These are phyloP conservation scores for Eutolmus rufibarbis DNA, from an alignment of 2,888 invertebrate genomes.

Conservation along the genomic window DNA sequence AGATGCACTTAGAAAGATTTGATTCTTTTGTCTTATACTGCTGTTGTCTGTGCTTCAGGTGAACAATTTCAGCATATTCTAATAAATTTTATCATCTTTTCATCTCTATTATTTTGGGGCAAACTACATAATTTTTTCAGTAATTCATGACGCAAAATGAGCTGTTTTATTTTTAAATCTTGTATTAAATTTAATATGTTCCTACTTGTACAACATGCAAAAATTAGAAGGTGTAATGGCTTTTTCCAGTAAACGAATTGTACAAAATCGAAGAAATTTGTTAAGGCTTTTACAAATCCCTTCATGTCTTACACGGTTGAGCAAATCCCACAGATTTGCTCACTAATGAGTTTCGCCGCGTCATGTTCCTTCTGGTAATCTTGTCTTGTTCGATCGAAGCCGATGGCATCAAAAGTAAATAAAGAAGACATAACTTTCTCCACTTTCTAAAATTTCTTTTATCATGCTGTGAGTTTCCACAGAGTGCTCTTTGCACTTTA, in stretches of 20 bases:
- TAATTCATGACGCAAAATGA: no score
- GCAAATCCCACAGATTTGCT: neutral
- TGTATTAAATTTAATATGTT: neutral
- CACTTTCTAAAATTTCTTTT: slow-evolving; percentile 38
- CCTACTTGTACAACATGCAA: neutral
- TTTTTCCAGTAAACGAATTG: neutral
- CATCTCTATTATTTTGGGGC: no score
- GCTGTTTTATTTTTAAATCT: no score
- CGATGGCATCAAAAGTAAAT: slow-evolving; percentile 12
- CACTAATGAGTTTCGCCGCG: neutral
- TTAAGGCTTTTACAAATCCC: neutral
- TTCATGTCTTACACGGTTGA: neutral
- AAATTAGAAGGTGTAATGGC: neutral
- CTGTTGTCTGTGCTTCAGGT: no score
- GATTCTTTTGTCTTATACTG: no score
- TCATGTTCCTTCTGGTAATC: neutral
- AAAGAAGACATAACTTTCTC: slow-evolving; percentile 33
- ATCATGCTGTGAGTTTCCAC: slow-evolving; percentile 7
- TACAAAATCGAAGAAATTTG: neutral
- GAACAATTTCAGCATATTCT: no score
- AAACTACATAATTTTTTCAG: no score
- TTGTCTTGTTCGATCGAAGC: neutral
- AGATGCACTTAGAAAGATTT: no score
- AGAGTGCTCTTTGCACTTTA: slow-evolving; percentile 2
- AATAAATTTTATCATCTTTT: no score